Conservation (phyloP, 2,888 invertebrate species). For the Hetaerina titia region DNA sequence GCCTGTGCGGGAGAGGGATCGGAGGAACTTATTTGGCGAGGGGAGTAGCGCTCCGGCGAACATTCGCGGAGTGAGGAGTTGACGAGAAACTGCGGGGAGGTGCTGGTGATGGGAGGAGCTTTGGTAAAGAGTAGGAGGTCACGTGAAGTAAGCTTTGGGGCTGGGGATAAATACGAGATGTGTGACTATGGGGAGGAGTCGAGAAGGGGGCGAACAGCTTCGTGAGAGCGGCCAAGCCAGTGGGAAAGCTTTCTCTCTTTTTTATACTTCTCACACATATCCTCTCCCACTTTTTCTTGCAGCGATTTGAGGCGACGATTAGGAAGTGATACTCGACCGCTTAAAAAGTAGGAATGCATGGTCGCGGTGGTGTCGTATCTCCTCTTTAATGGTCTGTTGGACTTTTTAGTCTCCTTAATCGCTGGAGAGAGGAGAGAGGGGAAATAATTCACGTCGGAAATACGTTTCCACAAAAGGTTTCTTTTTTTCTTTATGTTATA, state of each 20-base stretch:
- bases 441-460: neutral
- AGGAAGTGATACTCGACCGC: neutral
- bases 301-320: slow-evolving; percentile 38
- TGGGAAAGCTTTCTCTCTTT: neutral
- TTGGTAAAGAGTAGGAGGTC: too few relatives aligned
- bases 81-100: too few relatives aligned
- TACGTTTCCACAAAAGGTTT: neutral
- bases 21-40: too few relatives aligned
- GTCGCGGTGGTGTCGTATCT: neutral
- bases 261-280: neutral
- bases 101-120: too few relatives aligned
- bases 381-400: neutral
- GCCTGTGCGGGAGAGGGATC: neutral
- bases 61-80: too few relatives aligned
- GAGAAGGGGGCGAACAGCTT: neutral
- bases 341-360: slow-evolving; percentile 19
- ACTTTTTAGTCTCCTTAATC: neutral
- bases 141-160: too few relatives aligned
- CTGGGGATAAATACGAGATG: too few relatives aligned
- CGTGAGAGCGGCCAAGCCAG: neutral
- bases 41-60: too few relatives aligned
- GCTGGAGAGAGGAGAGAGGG: neutral
- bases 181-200: too few relatives aligned
- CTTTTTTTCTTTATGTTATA: neutral
- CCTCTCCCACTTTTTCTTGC: neutral